A percentile compares a stretch with the other conserved stretches of the same genome.
Conservation (phyloP, 2,888 invertebrate genomes). For the Belgica antarctica region DNA sequence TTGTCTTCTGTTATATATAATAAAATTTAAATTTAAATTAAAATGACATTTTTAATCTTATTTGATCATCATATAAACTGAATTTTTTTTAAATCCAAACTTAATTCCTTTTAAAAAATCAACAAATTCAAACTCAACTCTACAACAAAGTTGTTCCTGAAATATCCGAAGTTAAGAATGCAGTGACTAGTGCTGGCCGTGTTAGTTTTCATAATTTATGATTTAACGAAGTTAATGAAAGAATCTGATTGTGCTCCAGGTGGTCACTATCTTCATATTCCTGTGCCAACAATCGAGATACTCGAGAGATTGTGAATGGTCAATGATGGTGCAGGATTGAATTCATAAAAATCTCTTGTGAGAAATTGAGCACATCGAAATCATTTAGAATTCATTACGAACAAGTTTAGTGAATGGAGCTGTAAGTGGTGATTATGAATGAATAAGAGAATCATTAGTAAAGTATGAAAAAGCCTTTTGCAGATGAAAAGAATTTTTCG, state of each 20-base stretch:
- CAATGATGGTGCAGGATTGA: conserved; percentile 36
- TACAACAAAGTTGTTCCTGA: no score
- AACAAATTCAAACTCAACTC: no score
- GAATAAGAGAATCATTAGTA: conserved; percentile 22
- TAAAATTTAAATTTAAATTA: no score
- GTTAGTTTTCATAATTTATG: conserved; percentile 11
- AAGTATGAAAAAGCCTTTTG: conserved; percentile 16
- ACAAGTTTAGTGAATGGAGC: conserved; percentile 8
- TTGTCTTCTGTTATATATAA: no score
- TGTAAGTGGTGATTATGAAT: conserved; percentile 21
- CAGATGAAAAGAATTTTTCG: not conserved
- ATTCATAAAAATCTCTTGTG: conserved; percentile 34
- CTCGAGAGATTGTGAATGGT: conserved; percentile 38
- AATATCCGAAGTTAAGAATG: no score
- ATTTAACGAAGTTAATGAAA: conserved; percentile 33
- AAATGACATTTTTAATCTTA: no score
- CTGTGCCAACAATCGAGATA: conserved; percentile 24
- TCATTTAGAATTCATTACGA: conserved; percentile 27
- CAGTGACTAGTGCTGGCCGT: no score
- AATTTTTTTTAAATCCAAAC: no score
- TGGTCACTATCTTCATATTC: conserved; percentile 22
- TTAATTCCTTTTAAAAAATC: no score
- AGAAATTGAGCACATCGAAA: conserved; percentile 42
- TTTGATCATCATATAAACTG: no score
- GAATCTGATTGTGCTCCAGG: conserved; percentile 41